Evolutionary conservation across 2,888 invertebrate genomes (phyloP).

Genomic region (Tenodera sinensis): DNA sequence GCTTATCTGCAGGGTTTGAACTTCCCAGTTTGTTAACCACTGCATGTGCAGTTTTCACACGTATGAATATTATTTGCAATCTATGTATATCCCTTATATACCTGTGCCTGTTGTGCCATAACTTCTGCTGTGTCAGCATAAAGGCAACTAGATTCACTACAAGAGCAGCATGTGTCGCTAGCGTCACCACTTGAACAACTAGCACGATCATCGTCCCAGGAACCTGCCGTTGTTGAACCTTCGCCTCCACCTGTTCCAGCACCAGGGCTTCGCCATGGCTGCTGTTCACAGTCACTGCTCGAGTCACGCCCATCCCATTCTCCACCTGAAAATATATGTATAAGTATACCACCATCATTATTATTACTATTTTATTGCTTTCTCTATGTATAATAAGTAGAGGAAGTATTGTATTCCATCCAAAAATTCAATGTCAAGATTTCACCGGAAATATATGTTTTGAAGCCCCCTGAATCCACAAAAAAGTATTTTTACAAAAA

Average conservation of each 20-base stretch:
- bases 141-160: conserved; percentile 60
- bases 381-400: too few relatives aligned
- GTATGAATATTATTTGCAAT: too few relatives aligned
- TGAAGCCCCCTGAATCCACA: too few relatives aligned
- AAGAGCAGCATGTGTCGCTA: conserved; percentile 58
- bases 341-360: neutral
- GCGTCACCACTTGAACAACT: conserved; percentile 44
- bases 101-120: conserved; percentile 12
- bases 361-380: too few relatives aligned
- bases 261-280: conserved; percentile 21
- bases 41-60: too few relatives aligned
- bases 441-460: too few relatives aligned
- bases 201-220: conserved; percentile 29
- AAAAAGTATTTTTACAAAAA: too few relatives aligned
- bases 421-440: too few relatives aligned
- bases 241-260: conserved; percentile 16
- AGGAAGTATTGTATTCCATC: too few relatives aligned
- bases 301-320: conserved; percentile 8
- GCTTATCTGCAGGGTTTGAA: too few relatives aligned
- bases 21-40: too few relatives aligned
- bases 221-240: conserved; percentile 19
- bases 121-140: conserved; percentile 50
- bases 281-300: conserved; percentile 26
- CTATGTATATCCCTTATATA: neutral
- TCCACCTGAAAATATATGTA: neutral